These are phyloP conservation scores for Pelusios castaneus DNA, from an alignment of 2,113 vertebrate genomes.

Conservation along the genomic window DNA sequence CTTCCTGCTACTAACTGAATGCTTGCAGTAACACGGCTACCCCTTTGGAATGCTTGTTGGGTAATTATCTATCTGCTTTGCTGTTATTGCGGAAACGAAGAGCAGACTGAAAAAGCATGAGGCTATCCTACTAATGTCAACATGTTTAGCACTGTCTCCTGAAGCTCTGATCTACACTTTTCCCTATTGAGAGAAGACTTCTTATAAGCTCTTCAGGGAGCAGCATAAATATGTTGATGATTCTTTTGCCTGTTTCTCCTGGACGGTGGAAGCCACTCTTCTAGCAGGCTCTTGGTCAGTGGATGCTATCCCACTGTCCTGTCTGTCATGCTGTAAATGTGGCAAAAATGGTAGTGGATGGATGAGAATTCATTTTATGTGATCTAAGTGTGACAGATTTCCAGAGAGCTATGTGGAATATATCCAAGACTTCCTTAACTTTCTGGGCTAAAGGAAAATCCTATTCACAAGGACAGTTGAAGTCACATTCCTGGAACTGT, in stretches of 20 bases:
- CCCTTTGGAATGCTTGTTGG: too few species aligned
- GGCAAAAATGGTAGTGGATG: background rate
- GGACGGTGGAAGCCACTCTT: background rate
- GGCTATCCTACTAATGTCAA: background rate
- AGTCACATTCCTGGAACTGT: background rate
- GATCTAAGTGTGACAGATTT: background rate
- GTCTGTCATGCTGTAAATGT: background rate
- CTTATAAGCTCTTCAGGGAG: background rate
- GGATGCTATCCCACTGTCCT: background rate
- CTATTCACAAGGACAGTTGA: background rate
- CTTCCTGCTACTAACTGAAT: background rate
- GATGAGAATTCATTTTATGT: background rate
- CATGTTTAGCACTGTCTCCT: background rate
- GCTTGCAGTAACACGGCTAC: background rate
- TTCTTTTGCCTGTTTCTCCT: background rate
- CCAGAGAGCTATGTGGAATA: background rate
- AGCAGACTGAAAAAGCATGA: background rate
- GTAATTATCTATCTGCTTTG: accelerated
- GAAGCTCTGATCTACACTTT: background rate
- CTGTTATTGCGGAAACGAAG: background rate
- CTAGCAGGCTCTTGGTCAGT: background rate
- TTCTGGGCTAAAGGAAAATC: background rate
- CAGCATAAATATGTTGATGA: background rate
- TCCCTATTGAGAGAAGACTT: background rate
- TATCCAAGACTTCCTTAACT: background rate